Percentiles rank a stretch among this genome's conserved stretches.
These are phyloP conservation scores for Alaudala cheleensis DNA, from an alignment of 2,113 vertebrate genomes.

Conservation along the genomic window DNA sequence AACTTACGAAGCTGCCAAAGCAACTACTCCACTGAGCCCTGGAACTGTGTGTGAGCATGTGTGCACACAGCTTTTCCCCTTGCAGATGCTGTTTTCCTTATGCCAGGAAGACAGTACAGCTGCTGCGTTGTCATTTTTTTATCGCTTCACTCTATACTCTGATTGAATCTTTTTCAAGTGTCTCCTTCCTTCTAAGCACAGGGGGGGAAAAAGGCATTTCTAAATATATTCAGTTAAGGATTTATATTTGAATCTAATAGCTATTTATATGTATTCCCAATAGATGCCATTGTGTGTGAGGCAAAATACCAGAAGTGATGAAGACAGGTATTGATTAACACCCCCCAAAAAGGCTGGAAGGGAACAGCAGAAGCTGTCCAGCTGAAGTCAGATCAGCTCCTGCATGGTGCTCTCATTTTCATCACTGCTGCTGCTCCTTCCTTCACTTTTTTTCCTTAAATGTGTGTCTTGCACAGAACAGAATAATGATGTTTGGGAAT, in stretches of 20 bases:
- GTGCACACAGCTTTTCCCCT: background rate
- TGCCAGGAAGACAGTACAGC: background rate
- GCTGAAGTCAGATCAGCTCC: background rate
- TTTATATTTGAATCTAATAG: slow-evolving; percentile 40
- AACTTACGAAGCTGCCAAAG: background rate
- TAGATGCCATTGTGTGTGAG: slow-evolving; percentile 2
- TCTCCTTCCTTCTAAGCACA: background rate
- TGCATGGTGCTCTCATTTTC: background rate
- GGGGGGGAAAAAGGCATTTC: background rate
- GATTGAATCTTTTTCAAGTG: slow-evolving; percentile 31
- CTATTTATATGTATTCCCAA: slow-evolving; percentile 21
- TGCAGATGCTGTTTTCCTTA: slow-evolving; percentile 9
- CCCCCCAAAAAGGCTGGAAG: background rate
- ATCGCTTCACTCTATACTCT: background rate
- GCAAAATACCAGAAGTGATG: slow-evolving; percentile 16
- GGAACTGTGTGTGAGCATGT: background rate
- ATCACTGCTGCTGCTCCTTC: background rate
- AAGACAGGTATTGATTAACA: slow-evolving; percentile 14
- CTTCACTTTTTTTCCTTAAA: background rate
- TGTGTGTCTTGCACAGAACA: background rate
- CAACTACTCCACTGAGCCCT: background rate
- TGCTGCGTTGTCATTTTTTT: slow-evolving; percentile 37
- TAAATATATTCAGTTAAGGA: slow-evolving; percentile 26
- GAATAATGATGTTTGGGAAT: background rate
- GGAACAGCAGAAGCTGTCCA: background rate